phyloP scores from a whole-genome alignment of 92 coral and sea anemone species.

The Porites cylindrica region DNA sequence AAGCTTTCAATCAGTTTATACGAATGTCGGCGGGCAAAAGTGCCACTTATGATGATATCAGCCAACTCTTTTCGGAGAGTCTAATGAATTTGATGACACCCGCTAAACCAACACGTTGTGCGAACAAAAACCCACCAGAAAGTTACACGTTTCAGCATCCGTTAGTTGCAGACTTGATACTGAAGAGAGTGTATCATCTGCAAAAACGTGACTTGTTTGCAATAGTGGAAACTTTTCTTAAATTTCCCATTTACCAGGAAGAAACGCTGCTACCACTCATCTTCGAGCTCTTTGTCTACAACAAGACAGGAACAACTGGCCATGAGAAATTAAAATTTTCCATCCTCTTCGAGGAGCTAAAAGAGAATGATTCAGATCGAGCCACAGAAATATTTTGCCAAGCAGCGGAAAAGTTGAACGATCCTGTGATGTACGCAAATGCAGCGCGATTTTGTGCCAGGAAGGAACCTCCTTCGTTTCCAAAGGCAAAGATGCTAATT shows the following conservation, averaged over 20 bases:
- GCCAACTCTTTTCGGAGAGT: conserved; percentile 67
- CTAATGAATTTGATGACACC: conserved; percentile 82
- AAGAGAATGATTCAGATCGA: conserved; percentile 30
- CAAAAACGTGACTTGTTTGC: conserved; percentile 63
- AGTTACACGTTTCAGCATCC: conserved; percentile 86
- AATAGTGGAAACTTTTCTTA: conserved; percentile 69
- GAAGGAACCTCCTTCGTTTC: conserved; percentile 65
- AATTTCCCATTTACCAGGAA: conserved; percentile 64
- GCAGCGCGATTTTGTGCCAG: conserved; percentile 92
- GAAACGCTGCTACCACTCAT: conserved; percentile 65
- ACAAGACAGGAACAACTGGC: conserved; percentile 35
- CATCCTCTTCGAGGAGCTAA: conserved; percentile 75
- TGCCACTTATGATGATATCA: conserved; percentile 80
- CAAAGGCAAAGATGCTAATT: conserved; percentile 75
- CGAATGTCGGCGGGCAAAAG: conserved; percentile 33
- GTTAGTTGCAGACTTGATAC: conserved; percentile 80
- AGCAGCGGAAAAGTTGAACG: conserved; percentile 73
- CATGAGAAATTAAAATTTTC: conserved; percentile 69
- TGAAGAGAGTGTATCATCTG: conserved; percentile 47
- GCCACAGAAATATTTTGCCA: conserved; percentile 75
- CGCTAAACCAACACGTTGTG: conserved; percentile 42
- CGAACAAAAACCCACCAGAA: conserved; percentile 43
- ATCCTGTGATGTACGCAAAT: conserved; percentile 68
- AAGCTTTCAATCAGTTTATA: conserved; percentile 71
- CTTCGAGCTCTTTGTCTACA: conserved; percentile 75